Conservation (phyloP, 2,797 vertebrate genomes). For the Myotis daubentonii region DNA sequence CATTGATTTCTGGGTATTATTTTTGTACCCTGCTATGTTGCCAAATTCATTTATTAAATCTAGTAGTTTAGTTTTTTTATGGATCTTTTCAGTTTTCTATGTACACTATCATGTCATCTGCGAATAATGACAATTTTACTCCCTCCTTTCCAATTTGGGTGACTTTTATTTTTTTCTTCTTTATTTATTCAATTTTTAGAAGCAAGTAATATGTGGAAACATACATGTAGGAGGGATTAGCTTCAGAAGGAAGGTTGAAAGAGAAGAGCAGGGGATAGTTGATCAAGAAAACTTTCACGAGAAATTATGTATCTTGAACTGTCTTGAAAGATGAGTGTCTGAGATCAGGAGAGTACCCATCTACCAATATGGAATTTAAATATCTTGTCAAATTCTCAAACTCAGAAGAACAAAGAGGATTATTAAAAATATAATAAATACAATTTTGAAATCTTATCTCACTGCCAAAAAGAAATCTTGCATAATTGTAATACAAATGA, state of each 20-base stretch:
- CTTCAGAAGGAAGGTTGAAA: background rate
- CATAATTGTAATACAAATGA: background rate
- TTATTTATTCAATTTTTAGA: background rate
- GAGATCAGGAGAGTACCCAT: background rate
- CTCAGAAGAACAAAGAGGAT: background rate
- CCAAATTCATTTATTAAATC: too few relatives aligned
- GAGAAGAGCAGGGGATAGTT: background rate
- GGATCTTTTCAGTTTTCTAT: too few relatives aligned
- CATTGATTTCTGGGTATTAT: too few relatives aligned
- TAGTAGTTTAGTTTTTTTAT: too few relatives aligned
- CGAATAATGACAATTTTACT: too few relatives aligned
- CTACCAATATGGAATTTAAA: background rate
- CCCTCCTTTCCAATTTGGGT: too few relatives aligned
- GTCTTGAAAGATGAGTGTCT: background rate
- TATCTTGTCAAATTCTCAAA: background rate
- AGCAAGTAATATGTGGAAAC: background rate
- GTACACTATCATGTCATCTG: too few relatives aligned
- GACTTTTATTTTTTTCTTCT: too few relatives aligned
- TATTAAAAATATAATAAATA: background rate
- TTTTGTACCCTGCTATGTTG: too few relatives aligned
- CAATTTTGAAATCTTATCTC: background rate
- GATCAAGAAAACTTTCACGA: background rate
- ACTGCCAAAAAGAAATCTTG: background rate
- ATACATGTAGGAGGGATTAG: background rate
- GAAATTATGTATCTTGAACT: background rate